Evolutionary conservation across 1,140 invertebrate genomes (phyloP), one percentile per base, ranked within the genome.

Genomic region (Apis laboriosa): DNA sequence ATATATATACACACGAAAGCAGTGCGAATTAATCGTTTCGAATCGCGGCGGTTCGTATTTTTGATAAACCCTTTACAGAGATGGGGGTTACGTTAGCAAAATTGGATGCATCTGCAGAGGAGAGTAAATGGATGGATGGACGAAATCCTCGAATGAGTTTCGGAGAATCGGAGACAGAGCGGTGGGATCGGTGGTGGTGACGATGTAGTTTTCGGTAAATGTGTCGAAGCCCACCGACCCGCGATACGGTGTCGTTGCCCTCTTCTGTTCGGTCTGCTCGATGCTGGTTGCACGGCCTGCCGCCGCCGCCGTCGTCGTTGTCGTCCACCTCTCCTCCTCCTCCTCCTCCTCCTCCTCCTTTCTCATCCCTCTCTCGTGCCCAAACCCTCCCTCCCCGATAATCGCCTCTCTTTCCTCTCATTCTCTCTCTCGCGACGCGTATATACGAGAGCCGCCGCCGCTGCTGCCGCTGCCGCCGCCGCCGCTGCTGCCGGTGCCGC

Each of bases 191-290:
- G 77, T 80, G 84, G 77, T 80, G 86, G 84, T 79, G 82, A 72
- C 82, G 82, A 72, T 81, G 78, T 86, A 91, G 86, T 89, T 92
- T 93, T 92, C 84, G 90, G 89, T 91, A 92, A 93, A 93, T 92
- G 90, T 91, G 89, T 91, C 90, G 90, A 92, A 90, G 90, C 84
- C 91, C 78, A 80, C 71, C 85, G 83, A 79, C 77, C 77, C 77
- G 75, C 63, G 60, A 81, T 70, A 77, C 84, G 80, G 84, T 90
- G 89, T 90, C 89, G 89, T 90, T 90, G 89, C 88, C 89, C 89
- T 90, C 89, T 90, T 87, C 84, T 86, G 67, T 72, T 86, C 85
- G 85, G 84, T 88, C 83, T 84, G 84, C 82, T 85, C 83, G 71
- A 64, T 86, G 77, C 78, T 67, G 77, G 64, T 76, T 84, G 75